A percentile compares a stretch with the other conserved stretches of the same genome.
Conservation (phyloP, 2,113 vertebrate genomes). For the Antidorcas marsupialis region DNA sequence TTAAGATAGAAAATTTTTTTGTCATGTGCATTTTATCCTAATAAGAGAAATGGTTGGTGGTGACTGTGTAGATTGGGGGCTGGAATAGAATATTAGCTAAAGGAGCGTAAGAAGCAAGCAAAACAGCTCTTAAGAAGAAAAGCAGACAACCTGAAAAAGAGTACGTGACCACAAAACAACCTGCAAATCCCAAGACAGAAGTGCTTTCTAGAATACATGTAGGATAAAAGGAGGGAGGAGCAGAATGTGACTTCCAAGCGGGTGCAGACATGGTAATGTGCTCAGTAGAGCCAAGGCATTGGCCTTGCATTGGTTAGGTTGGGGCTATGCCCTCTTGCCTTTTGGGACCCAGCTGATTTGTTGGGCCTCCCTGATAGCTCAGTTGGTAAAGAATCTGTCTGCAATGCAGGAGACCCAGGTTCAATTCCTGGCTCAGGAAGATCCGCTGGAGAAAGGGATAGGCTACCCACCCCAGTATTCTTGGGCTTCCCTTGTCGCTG, state of each 20-base stretch:
- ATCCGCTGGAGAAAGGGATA: background rate
- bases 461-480: background rate
- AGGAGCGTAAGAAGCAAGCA: background rate
- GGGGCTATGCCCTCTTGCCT: background rate
- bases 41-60: background rate
- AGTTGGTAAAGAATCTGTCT: background rate
- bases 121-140: background rate
- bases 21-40: background rate
- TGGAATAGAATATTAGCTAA: background rate
- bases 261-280: accelerated
- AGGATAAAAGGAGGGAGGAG: background rate
- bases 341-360: background rate
- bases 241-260: background rate
- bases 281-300: background rate
- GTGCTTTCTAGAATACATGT: background rate
- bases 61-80: background rate
- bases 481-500: background rate
- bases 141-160: background rate
- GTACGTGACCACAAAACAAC: background rate
- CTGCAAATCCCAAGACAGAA: background rate
- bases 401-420: background rate
- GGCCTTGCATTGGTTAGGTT: background rate
- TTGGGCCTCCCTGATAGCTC: background rate
- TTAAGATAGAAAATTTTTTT: background rate
- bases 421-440: background rate